Evolutionary conservation across 2,113 vertebrate species (phyloP).

Genomic region (Phrynosoma platyrhinos): DNA sequence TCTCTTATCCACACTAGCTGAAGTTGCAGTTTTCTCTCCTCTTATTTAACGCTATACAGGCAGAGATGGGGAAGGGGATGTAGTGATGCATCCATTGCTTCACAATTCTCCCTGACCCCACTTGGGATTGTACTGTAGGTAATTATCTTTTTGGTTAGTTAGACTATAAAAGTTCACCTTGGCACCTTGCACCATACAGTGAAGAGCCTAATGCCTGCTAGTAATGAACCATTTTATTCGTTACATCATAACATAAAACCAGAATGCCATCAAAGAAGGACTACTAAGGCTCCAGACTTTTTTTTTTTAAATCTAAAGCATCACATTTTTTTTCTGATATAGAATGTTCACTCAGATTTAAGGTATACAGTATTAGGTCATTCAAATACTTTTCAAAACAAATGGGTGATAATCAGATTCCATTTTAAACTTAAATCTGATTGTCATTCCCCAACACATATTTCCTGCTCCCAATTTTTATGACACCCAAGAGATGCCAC

Average conservation of each 20-base stretch:
- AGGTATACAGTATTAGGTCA: slow-evolving; percentile 20
- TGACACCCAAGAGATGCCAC: not conserved
- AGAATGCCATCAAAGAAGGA: slow-evolving; percentile 38
- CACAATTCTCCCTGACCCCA: not conserved
- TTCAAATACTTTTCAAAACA: slow-evolving; percentile 10
- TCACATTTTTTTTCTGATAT: slow-evolving; percentile 1
- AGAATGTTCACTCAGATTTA: slow-evolving; percentile 36
- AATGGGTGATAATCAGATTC: slow-evolving; percentile 11
- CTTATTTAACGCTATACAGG: too few species aligned
- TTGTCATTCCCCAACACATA: not conserved
- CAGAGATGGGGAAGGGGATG: not conserved
- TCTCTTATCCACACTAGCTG: not conserved
- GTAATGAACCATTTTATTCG: slow-evolving; percentile 49
- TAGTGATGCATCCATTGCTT: not conserved
- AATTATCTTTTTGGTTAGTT: slow-evolving; percentile 34
- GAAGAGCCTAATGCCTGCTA: slow-evolving; percentile 40
- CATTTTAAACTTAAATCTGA: slow-evolving; percentile 18
- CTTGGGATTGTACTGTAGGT: not conserved
- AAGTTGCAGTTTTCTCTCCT: not conserved
- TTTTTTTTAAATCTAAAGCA: not conserved
- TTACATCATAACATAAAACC: slow-evolving; percentile 52
- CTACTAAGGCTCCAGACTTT: slow-evolving; percentile 28
- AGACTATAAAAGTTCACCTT: slow-evolving; percentile 41
- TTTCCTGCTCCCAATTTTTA: not conserved
- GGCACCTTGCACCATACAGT: not conserved